Evolutionary conservation across 2,797 vertebrate genomes (phyloP).

Genomic region (Pseudotriccus pelzelni): DNA sequence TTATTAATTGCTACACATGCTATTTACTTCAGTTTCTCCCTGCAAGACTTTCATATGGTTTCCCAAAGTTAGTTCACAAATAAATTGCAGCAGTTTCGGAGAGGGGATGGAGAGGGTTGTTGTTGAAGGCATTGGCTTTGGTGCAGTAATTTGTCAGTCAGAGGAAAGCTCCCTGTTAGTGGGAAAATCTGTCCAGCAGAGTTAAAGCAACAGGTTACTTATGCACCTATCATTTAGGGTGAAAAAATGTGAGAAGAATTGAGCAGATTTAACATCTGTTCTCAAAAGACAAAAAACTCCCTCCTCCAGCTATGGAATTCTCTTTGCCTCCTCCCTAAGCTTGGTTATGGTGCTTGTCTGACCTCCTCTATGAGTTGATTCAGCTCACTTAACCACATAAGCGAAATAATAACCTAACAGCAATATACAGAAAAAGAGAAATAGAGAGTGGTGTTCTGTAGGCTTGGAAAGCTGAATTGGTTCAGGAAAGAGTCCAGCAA

Average conservation of each 20-base stretch:
- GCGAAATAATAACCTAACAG: not conserved
- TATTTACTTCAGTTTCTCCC: constrained; percentile 31
- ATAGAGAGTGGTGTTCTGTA: not conserved
- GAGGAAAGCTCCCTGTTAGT: not conserved
- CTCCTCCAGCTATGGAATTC: not conserved
- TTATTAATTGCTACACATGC: constrained; percentile 43
- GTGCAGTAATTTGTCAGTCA: not conserved
- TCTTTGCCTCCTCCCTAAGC: not conserved
- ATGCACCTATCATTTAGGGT: not conserved
- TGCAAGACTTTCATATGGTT: not conserved
- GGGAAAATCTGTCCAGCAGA: not conserved
- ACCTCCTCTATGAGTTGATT: not conserved
- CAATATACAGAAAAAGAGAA: not conserved
- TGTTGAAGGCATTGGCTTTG: not conserved
- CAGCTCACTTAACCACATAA: not conserved
- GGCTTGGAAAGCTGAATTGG: not conserved
- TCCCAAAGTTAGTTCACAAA: not conserved
- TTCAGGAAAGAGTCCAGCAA: not conserved
- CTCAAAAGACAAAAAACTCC: not conserved
- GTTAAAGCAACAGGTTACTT: constrained; percentile 6
- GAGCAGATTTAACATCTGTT: not conserved
- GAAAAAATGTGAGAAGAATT: not conserved
- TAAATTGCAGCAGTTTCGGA: not conserved
- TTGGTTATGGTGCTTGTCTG: not conserved
- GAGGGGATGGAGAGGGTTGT: not conserved